Evolutionary conservation across 2,113 vertebrate species (phyloP).

Genomic region (Bufo bufo): DNA sequence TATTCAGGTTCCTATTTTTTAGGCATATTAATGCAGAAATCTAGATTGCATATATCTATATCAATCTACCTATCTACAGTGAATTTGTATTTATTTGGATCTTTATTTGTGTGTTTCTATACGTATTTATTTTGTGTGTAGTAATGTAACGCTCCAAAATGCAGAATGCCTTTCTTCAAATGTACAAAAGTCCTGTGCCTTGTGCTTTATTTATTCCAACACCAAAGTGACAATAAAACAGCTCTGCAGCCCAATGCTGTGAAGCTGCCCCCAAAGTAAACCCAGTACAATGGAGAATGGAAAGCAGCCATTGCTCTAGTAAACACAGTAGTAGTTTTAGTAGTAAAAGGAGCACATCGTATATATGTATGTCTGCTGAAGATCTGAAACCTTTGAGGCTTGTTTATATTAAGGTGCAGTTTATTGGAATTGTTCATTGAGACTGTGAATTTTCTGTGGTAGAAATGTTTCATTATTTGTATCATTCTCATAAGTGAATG

Average conservation of each 20-base stretch:
- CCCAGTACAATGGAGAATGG: not conserved
- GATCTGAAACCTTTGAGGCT: constrained; percentile 25
- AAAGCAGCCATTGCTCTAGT: constrained; percentile 19
- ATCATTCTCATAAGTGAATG: not conserved
- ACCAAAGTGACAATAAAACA: not conserved
- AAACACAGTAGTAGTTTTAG: constrained; percentile 32
- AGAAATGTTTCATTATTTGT: not conserved
- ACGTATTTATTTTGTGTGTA: not conserved
- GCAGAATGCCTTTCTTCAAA: not conserved
- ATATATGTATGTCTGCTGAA: constrained; percentile 27
- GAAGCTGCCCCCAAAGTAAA: not conserved
- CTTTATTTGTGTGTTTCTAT: not conserved
- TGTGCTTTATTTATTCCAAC: not conserved
- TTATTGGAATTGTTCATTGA: not conserved
- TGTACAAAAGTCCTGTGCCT: not conserved
- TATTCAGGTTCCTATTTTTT: too few relatives aligned
- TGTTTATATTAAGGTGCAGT: constrained; percentile 16
- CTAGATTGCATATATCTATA: too few relatives aligned
- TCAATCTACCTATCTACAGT: not conserved
- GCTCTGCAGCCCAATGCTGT: not conserved
- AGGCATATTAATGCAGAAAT: too few relatives aligned
- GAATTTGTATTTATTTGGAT: too few relatives aligned
- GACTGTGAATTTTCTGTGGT: not conserved
- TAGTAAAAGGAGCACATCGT: not conserved
- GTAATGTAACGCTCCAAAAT: too few relatives aligned